These are phyloP conservation scores for Atlantisia rogersi DNA, from an alignment of 2,113 vertebrate genomes.

Conservation along the genomic window DNA sequence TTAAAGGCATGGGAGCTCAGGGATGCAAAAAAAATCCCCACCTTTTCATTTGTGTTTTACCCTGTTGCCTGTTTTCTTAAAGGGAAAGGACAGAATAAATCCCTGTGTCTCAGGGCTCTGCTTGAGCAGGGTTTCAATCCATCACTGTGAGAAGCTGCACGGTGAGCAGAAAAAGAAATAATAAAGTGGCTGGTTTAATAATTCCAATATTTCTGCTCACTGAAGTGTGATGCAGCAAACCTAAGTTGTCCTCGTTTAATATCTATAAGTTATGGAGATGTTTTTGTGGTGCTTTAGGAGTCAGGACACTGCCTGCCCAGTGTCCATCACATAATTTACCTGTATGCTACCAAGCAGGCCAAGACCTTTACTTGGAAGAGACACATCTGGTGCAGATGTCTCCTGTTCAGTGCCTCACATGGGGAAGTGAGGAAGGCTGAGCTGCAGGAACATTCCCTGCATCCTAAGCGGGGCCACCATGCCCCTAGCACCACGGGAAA, in stretches of 20 bases:
- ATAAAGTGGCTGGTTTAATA: not conserved
- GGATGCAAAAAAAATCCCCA: not conserved
- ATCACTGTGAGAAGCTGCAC: not conserved
- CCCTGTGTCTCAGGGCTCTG: not conserved
- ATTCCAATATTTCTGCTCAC: not conserved
- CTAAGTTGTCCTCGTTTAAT: not conserved
- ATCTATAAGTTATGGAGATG: not conserved
- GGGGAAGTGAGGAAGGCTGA: not conserved
- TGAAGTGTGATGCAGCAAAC: not conserved
- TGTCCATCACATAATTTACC: not conserved
- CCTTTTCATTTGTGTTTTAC: not conserved
- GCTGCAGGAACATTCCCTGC: not conserved
- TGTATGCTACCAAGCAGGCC: fast-evolving
- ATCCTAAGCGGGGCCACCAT: not conserved
- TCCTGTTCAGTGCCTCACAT: not conserved
- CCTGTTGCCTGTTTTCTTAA: not conserved
- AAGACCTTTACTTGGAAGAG: not conserved
- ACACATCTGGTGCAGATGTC: not conserved
- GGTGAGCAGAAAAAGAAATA: not conserved
- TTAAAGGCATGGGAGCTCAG: not conserved
- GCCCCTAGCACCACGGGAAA: not conserved
- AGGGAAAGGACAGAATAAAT: not conserved
- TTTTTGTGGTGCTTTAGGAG: not conserved
- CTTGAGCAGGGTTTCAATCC: not conserved
- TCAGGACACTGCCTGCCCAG: not conserved